Evolutionary conservation across 2,797 vertebrate genomes (phyloP), one percentile per base, ranked within the genome.

Genomic region (Falco rusticolus): DNA sequence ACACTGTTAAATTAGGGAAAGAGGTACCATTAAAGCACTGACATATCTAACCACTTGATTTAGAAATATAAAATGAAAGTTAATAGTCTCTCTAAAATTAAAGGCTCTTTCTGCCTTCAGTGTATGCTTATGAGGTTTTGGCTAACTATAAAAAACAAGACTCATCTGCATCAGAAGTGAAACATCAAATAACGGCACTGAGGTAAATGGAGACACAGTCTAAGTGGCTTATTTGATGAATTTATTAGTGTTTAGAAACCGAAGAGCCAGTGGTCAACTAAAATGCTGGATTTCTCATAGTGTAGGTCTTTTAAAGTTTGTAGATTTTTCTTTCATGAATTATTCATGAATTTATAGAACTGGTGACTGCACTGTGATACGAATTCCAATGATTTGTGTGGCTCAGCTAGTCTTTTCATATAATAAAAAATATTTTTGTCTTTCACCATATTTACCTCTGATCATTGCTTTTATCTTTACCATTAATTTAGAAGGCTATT

Each of bases 341-440:
- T 94, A 93, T 92, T 84, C 24, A 93, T 85, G 21, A 65, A 78
- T 92, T 94, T 80, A 80, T 22, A 81, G 75, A 84, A 83, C 12
- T 45, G 89, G 16, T 77, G 64, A 70, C 41, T 81, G 17, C 31
- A 43, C 28, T 78, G 21, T 75, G 59, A 84, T 57, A 63, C 16
- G 65, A 91, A 93, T 94, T 86, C 48, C 53, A 59, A 45, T 54
- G 28, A 71, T 64, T 50, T 84, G 31, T 80, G 64, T 66, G 50
- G 16, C 29, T 87, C 29, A 29, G 29, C 68, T 41, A 78, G 43
- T 82, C 33, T 91, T 72, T 77, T 90, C 33, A 53, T 76, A 51
- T 56, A 16, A 37, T 69, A n/a, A 69, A 74, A 70, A 21, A 18
- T 7, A 47, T 50, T 69, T 93, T 89, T 19, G 48, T 43, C 31